Conservation (phyloP, 92 coral and sea anemone species). For the Epizoanthus scotinus region DNA sequence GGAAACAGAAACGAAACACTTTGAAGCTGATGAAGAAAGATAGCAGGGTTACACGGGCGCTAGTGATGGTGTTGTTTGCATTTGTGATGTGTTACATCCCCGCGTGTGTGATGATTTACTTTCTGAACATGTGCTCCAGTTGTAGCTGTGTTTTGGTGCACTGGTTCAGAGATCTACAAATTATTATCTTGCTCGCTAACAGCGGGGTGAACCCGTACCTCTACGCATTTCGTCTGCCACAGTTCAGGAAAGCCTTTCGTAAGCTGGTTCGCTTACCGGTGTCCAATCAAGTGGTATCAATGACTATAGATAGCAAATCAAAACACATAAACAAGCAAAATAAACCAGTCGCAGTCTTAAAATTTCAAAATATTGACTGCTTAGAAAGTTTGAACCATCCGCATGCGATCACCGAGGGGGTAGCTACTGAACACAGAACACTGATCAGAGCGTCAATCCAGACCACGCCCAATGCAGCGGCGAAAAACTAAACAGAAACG, state of each 20-base stretch:
- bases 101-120: conserved; percentile 51
- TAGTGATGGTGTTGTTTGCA: conserved; percentile 35
- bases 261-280: conserved; percentile 28
- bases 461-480: not conserved
- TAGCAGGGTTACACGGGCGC: conserved; percentile 6
- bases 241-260: conserved; percentile 45
- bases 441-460: no score
- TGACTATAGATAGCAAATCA: not conserved
- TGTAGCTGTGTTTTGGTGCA: conserved; percentile 50
- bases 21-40: conserved; percentile 19
- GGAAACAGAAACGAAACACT: not conserved
- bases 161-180: conserved; percentile 55
- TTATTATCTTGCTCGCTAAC: conserved; percentile 47
- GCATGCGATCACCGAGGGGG: not conserved
- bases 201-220: conserved; percentile 56
- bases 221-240: conserved; percentile 61
- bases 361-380: not conserved
- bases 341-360: not conserved
- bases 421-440: no score
- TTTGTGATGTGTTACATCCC: conserved; percentile 53
- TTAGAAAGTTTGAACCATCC: not conserved
- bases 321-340: not conserved
- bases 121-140: conserved; percentile 48
- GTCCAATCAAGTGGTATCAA: not conserved
- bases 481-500: not conserved